phyloP scores from a whole-genome alignment of 2,888 invertebrate genomes.

The Drosophila anceps region DNA sequence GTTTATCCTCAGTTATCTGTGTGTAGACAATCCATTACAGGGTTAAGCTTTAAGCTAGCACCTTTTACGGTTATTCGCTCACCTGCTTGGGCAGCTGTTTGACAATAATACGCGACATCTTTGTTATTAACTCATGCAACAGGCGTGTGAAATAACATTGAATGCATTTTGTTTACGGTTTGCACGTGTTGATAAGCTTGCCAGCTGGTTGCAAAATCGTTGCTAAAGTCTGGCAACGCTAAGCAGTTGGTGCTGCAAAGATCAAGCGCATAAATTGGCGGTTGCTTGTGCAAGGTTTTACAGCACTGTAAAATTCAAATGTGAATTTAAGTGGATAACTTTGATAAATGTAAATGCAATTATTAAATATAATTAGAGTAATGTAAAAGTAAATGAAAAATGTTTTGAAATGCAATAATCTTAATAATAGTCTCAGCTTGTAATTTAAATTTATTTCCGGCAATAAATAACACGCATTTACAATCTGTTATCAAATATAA shows the following conservation, averaged over 20 bases:
- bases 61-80: constrained; percentile 81
- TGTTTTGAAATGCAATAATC: not conserved
- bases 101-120: constrained; percentile 92
- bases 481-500: not conserved
- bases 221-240: not conserved
- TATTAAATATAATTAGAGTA: not conserved
- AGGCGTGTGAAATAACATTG: constrained; percentile 19
- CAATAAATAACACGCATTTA: not conserved
- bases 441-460: not conserved
- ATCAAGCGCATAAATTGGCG: not conserved
- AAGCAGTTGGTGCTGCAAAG: not conserved
- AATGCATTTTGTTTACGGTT: constrained; percentile 68
- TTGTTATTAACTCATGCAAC: constrained; percentile 4
- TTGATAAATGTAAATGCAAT: not conserved
- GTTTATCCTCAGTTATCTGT: constrained; percentile 92
- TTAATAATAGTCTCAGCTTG: not conserved
- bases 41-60: not conserved
- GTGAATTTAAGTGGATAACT: no score
- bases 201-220: constrained; percentile 22
- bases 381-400: no score
- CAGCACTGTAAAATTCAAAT: constrained; percentile 10
- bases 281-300: not conserved
- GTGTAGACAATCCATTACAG: constrained; percentile 13
- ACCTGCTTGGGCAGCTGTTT: constrained; percentile 96
- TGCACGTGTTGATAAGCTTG: constrained; percentile 50